Base-by-base conservation (phyloP, 92 coral and sea anemone species). In the Umimayanthus chanpuru region DNA sequence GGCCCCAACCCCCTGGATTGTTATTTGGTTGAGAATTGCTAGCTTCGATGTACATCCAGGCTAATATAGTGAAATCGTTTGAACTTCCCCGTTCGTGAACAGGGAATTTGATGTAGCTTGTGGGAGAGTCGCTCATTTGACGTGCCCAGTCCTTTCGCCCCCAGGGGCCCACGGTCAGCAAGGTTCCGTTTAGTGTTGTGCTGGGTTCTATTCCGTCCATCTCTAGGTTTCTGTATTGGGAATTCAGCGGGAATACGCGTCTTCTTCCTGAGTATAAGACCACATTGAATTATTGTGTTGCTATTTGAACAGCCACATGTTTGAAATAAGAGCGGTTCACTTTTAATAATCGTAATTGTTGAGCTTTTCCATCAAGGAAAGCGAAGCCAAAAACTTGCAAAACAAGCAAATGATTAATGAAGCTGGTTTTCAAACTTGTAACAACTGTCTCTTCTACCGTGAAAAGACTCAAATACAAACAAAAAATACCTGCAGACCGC, bases 171-270 rank as follows among this genome's bases (percentile, higher is more conserved):
- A 43, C 86, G 28, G 86, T 43, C 28, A 82, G 41, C 40, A 21
- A 23, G 0, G 86, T 82, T 82, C 77, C 77, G 65, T 20, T 82
- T 4, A 68, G 28, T n/a, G 0, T 41, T 18, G 39, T 32, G 36
- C 18, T 9, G 15, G 86, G 77, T 10, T 18, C 25, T 40, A 66
- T 82, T n/a, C 86, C 86, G 40, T 82, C 86, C 77, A 82, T 67
- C 65, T 82, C 86, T 9, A 41, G 12, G 26, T 41, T 66, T n/a
- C 3, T 43, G 76, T 41, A 82, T 41, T 82, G 1, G 10, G 1
- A 25, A 74, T 67, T 82, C 23, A 82, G 39, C 18, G 86, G 86
- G 25, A 82, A 82, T 14, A 82, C 86, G 25, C 86, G 72, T 47
- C 86, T 82, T 82, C 36, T 11, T 9, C 86, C 86, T 82, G 61